phyloP scores from a whole-genome alignment of 2,113 vertebrate genomes.

The Pelusios castaneus region DNA sequence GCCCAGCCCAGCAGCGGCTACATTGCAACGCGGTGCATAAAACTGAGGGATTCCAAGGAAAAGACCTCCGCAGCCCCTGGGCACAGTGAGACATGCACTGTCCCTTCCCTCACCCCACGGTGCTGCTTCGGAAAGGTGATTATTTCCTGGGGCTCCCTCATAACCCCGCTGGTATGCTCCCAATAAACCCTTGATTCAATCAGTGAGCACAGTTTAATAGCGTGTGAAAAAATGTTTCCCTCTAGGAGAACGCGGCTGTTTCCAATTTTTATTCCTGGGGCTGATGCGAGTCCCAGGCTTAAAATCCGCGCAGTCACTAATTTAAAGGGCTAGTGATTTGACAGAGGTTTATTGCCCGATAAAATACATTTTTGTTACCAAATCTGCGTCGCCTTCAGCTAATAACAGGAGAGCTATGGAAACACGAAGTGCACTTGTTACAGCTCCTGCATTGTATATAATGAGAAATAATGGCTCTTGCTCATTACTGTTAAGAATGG shows the following conservation, averaged over 20 bases:
- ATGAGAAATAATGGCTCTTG: background rate
- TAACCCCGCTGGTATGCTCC: constrained; percentile 50
- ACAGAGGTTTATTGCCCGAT: background rate
- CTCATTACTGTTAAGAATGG: background rate
- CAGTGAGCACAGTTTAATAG: constrained; percentile 72
- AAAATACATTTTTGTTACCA: background rate
- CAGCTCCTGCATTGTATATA: background rate
- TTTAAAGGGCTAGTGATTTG: background rate
- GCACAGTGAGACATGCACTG: no score
- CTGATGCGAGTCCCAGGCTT: constrained; percentile 25
- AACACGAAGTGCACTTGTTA: background rate
- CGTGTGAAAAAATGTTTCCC: constrained; percentile 60
- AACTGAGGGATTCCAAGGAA: background rate
- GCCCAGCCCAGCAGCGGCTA: background rate
- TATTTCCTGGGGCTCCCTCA: constrained; percentile 59
- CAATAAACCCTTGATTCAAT: constrained; percentile 61
- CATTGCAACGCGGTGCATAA: background rate
- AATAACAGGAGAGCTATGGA: background rate
- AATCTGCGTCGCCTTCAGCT: background rate
- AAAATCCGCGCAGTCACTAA: background rate
- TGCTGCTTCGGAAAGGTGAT: constrained; percentile 67
- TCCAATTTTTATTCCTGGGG: constrained; percentile 64
- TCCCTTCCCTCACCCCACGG: constrained; percentile 65
- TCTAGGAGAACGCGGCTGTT: constrained; percentile 54
- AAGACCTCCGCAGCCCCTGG: background rate